Percentiles rank a stretch among this genome's conserved stretches.
Conservation (phyloP, 2,113 vertebrate species). For the Muntiacus muntjak region DNA sequence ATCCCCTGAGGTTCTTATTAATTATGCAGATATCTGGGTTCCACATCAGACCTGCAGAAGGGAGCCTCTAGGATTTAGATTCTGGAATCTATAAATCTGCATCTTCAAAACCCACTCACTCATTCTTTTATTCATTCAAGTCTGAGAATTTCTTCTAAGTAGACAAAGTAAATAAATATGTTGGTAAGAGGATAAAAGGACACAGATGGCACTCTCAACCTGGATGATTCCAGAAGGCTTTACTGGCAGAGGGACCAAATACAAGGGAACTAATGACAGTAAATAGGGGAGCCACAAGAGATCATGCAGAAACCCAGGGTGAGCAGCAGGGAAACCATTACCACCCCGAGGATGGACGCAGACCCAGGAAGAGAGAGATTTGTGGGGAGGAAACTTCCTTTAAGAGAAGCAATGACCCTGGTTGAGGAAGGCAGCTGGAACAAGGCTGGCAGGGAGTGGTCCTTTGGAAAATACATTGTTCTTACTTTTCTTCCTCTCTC, state of each 20-base stretch:
- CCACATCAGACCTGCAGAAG: neutral
- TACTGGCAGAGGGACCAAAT: neutral
- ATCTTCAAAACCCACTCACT: neutral
- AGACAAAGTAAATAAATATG: neutral
- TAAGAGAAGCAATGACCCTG: neutral
- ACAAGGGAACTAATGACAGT: neutral
- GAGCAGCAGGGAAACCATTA: neutral
- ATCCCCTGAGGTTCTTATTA: neutral
- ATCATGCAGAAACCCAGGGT: no score
- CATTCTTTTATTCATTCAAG: neutral
- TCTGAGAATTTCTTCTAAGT: neutral
- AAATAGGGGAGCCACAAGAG: neutral
- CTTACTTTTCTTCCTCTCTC: neutral
- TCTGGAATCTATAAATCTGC: neutral
- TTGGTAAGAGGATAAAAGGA: neutral
- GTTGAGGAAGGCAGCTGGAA: no score
- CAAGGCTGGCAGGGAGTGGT: rapidly evolving
- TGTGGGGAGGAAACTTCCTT: no score
- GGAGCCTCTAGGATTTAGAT: neutral
- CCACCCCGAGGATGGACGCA: neutral
- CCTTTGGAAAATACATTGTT: neutral
- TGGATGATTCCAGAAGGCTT: neutral
- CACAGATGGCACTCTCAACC: neutral
- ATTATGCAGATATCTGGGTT: neutral
- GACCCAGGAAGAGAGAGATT: neutral